Base-by-base conservation (phyloP, 2,888 invertebrate species). In the Adineta ricciae region DNA sequence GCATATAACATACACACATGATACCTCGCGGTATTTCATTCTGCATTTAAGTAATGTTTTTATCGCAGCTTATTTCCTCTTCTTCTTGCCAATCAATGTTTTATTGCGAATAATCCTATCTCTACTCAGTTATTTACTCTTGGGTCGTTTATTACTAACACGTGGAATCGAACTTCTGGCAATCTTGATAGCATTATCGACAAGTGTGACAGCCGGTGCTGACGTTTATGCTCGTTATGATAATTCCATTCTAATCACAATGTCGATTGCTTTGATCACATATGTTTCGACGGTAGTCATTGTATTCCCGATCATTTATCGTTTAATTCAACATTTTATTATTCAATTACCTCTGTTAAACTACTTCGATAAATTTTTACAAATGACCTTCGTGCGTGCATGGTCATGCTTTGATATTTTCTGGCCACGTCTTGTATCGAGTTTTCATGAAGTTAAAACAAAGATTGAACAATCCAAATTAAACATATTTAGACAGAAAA, bases 391-490 rank as follows among this genome's bases (percentile, higher is more conserved):
- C 24, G 1, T 21, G 8, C 41, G 24, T 78, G 3, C 41, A 38
- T 78, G 73, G 73, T 78, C 73, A 11, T 78, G 41, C 41, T 78
- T 78, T n/a, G 36, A 41, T 78, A 41, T 78, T 36, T 24, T 78
- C 24, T 78, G 73, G 73, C 36, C 41, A 11, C 73, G 32, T 64
- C 11, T 64, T 11, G 14, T 2, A 64, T 2, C 32, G 32, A 64
- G 32, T 64, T 64, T 64, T 11, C 14, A 32, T 64, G 64, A 64
- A 64, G 64, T 64, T 32, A 64, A 64, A 64, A 64, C 64, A 32
- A 27, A 32, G 16, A 64, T 64, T 32, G 64, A 64, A 32, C 64
- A 32, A 64, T 64, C 64, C 27, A 64, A 19, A 64, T 9, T 64
- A 4, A 64, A 64, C 32, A 14, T 64, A 16, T 64, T 64, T 64